Percentiles rank a stretch among this genome's conserved stretches.
phyloP scores from a whole-genome alignment of 2,797 vertebrate species.

The Mormyrops boulengeri region DNA sequence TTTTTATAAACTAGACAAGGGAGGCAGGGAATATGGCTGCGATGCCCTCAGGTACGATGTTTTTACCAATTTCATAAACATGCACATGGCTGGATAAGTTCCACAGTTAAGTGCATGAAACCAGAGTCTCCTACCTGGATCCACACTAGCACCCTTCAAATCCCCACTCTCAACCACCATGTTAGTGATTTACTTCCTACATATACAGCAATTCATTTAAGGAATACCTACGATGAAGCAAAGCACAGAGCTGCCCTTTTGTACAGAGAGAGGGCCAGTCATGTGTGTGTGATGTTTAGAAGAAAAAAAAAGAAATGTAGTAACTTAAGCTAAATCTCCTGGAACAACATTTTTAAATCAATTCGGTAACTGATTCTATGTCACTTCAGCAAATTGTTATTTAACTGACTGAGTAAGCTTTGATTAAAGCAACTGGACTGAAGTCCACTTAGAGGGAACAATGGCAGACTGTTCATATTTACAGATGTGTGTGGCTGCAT shows the following conservation, averaged over 20 bases:
- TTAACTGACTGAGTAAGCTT: background rate
- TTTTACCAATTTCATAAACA: background rate
- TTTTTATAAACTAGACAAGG: background rate
- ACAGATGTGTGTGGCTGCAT: background rate
- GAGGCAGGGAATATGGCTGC: background rate
- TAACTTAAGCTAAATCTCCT: background rate
- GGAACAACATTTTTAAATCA: background rate
- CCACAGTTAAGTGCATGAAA: background rate
- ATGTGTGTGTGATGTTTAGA: background rate
- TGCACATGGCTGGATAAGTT: background rate
- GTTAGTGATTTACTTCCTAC: background rate
- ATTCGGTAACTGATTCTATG: background rate
- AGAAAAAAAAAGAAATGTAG: background rate
- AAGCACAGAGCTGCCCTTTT: background rate
- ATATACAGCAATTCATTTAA: slow-evolving; percentile 64
- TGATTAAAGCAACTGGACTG: background rate
- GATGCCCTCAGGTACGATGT: background rate
- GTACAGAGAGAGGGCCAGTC: background rate
- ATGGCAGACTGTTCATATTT: background rate
- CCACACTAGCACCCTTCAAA: background rate
- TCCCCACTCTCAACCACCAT: background rate
- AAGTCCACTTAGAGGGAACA: background rate
- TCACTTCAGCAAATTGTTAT: slow-evolving; percentile 2
- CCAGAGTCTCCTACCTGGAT: background rate
- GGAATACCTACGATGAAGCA: slow-evolving; percentile 12